Conservation (phyloP, 1,140 invertebrate genomes). For the Apocrypta bakeri region DNA sequence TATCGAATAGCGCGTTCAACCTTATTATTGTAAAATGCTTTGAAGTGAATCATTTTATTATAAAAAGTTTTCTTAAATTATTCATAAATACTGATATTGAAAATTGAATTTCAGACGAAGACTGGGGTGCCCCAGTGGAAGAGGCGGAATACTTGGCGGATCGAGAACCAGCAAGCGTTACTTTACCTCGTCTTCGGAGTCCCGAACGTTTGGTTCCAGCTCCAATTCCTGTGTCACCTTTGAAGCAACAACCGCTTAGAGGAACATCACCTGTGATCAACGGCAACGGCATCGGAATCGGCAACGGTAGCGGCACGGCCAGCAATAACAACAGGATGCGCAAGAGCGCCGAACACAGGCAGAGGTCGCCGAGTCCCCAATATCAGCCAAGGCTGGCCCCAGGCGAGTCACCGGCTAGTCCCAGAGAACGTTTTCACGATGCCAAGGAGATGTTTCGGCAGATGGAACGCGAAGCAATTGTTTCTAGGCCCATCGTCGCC, state of each 20-base stretch:
- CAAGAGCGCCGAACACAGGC: slow-evolving; percentile 71
- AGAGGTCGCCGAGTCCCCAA: slow-evolving; percentile 74
- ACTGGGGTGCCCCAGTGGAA: slow-evolving; percentile 67
- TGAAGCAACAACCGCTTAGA: slow-evolving; percentile 28
- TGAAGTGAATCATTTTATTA: no score
- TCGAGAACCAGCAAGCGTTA: slow-evolving; percentile 64
- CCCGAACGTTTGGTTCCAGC: slow-evolving; percentile 63
- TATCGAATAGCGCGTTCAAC: no score
- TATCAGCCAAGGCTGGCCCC: slow-evolving; percentile 70
- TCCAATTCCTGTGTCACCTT: slow-evolving; percentile 60
- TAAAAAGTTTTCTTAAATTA: no score
- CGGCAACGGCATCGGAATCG: not conserved
- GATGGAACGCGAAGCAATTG: slow-evolving; percentile 82
- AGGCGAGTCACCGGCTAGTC: slow-evolving; percentile 67
- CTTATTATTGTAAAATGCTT: no score
- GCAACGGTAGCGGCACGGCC: no score
- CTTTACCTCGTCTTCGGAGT: slow-evolving; percentile 68
- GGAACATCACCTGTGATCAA: slow-evolving; percentile 27
- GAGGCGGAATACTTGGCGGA: slow-evolving; percentile 67
- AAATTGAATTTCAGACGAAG: slow-evolving; percentile 71
- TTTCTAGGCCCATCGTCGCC: slow-evolving; percentile 70
- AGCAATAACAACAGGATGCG: slow-evolving; percentile 54
- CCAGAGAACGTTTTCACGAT: slow-evolving; percentile 86
- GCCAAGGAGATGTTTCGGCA: slow-evolving; percentile 88
- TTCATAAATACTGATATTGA: no score